Evolutionary conservation across 2,888 invertebrate species (phyloP).

Genomic region (Bugulina stolonifera): DNA sequence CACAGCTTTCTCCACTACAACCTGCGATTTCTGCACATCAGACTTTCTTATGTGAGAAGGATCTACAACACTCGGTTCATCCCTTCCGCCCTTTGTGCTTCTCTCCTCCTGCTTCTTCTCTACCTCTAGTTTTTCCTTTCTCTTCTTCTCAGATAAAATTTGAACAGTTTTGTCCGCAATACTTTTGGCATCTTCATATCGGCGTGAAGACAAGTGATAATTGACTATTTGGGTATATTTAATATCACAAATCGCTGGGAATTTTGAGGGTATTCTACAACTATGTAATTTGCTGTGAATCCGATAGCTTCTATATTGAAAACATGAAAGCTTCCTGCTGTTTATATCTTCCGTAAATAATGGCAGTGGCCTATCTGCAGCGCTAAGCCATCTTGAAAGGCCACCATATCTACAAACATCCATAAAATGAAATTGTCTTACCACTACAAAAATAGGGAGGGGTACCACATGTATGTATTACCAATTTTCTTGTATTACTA

Average conservation of each 20-base stretch:
- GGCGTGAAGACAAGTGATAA: constrained; percentile 9
- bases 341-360: too few species aligned
- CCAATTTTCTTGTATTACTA: too few species aligned
- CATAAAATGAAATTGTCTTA: too few species aligned
- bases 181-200: constrained; percentile 13
- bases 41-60: not conserved
- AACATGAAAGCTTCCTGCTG: too few species aligned
- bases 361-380: too few species aligned
- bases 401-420: too few species aligned
- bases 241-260: not conserved
- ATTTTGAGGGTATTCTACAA: not conserved
- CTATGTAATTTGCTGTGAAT: too few species aligned
- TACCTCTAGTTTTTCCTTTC: not conserved
- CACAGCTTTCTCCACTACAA: constrained; percentile 22
- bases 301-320: too few species aligned
- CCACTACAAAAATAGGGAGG: too few species aligned
- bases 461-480: too few species aligned
- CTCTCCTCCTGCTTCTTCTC: not conserved
- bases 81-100: not conserved
- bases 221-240: not conserved
- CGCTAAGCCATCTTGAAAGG: too few species aligned
- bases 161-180: constrained; percentile 20
- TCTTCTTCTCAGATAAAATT: constrained; percentile 19
- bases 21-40: not conserved
- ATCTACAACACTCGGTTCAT: not conserved